A percentile compares a stretch with the other conserved stretches of the same genome.
phyloP scores from a whole-genome alignment of 1,140 invertebrate genomes.

The Eulimnadia texana region DNA sequence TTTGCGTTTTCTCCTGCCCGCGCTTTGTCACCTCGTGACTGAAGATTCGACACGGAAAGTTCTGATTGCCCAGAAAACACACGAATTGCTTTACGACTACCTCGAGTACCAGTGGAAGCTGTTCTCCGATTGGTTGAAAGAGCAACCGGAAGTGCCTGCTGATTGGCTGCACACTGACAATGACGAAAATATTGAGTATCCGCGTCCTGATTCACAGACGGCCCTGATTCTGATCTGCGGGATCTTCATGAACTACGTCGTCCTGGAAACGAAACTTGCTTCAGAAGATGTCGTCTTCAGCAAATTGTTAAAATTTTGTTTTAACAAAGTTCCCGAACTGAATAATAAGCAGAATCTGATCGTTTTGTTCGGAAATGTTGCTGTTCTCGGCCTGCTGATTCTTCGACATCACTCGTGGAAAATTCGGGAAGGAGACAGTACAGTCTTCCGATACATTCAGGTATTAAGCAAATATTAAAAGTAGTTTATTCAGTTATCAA shows the following conservation, averaged over 20 bases:
- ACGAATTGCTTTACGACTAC: conserved; percentile 61
- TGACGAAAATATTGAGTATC: conserved; percentile 3
- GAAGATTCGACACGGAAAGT: conserved; percentile 73
- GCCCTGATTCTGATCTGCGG: conserved; percentile 79
- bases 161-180: conserved; percentile 11
- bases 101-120: conserved; percentile 71
- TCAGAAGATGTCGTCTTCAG: conserved; percentile 59
- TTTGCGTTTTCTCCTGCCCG: conserved; percentile 64
- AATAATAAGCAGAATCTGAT: conserved; percentile 69
- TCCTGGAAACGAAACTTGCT: conserved; percentile 65
- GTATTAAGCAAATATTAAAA: conserved; percentile 41
- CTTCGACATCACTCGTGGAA: conserved; percentile 48
- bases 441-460: conserved; percentile 55
- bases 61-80: conserved; percentile 43
- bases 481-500: too few relatives aligned
- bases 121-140: conserved; percentile 37
- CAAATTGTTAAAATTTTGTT: conserved; percentile 67
- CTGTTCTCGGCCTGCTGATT: conserved; percentile 63
- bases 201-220: conserved; percentile 46
- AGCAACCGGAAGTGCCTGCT: conserved; percentile 10
- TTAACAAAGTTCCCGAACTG: conserved; percentile 67
- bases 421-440: conserved; percentile 20
- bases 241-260: conserved; percentile 81
- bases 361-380: conserved; percentile 65
- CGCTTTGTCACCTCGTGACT: conserved; percentile 74